A percentile compares a stretch with the other conserved stretches of the same genome.
Conservation (phyloP, 1,140 invertebrate species). For the Hypsibius dujardini region DNA sequence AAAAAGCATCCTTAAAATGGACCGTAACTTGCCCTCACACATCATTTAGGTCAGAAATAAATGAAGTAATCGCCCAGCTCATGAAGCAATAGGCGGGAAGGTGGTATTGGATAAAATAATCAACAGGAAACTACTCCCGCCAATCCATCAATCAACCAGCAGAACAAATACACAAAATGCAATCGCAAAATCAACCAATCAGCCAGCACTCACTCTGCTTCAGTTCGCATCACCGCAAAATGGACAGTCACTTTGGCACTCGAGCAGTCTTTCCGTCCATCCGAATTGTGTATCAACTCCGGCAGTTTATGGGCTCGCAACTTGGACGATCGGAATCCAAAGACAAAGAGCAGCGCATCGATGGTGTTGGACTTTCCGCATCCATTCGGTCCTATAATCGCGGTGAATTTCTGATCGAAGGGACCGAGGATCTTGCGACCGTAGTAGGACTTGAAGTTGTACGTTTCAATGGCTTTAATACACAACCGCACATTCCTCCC, state of each 20-base stretch:
- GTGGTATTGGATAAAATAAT: too few species aligned
- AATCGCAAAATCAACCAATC: too few species aligned
- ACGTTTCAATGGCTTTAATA: slow-evolving; percentile 75
- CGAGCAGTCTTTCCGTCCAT: slow-evolving; percentile 51
- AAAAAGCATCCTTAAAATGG: too few species aligned
- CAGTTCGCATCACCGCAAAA: slow-evolving; percentile 42
- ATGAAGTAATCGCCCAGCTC: too few species aligned
- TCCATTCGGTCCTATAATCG: slow-evolving; percentile 97
- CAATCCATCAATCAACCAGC: too few species aligned
- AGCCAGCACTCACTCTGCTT: too few species aligned
- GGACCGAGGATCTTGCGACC: slow-evolving; percentile 47
- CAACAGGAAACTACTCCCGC: too few species aligned
- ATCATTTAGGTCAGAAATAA: too few species aligned
- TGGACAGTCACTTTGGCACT: slow-evolving; percentile 73
- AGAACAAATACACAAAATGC: too few species aligned
- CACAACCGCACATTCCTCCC: slow-evolving; percentile 47
- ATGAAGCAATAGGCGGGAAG: too few species aligned
- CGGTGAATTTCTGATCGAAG: slow-evolving; percentile 66
- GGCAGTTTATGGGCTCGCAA: slow-evolving; percentile 90
- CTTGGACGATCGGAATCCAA: slow-evolving; percentile 84
- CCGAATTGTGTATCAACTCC: slow-evolving; percentile 83
- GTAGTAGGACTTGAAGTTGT: slow-evolving; percentile 95
- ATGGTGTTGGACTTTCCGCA: slow-evolving; percentile 99
- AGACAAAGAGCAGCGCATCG: slow-evolving; percentile 97
- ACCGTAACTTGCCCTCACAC: too few species aligned